Percentiles rank a stretch among this genome's conserved stretches.
These are phyloP conservation scores for Drosophila rellima DNA, from an alignment of 2,888 invertebrate species.

Conservation along the genomic window DNA sequence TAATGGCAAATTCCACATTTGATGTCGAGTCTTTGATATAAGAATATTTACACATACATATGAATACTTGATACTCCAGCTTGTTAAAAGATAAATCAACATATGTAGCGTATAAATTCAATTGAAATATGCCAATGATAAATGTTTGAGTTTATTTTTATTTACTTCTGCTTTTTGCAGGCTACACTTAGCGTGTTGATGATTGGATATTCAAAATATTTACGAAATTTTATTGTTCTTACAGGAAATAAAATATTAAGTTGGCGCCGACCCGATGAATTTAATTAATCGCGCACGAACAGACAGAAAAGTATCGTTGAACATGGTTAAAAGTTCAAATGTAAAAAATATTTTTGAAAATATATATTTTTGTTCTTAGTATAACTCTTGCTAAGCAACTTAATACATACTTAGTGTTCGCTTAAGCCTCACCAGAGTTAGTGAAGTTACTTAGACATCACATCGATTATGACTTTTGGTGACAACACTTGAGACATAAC, in stretches of 20 bases:
- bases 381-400: neutral
- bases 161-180: slow-evolving; percentile 35
- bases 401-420: neutral
- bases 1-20: slow-evolving; percentile 14
- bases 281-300: slow-evolving; percentile 9
- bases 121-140: slow-evolving; percentile 44
- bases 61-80: neutral
- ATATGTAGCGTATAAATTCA: slow-evolving; percentile 51
- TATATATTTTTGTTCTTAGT: neutral
- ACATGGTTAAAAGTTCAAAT: neutral
- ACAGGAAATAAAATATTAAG: slow-evolving; percentile 41
- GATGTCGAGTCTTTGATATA: slow-evolving; percentile 8
- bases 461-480: slow-evolving; percentile 18
- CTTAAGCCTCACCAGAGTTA: slow-evolving; percentile 3
- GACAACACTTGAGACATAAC: slow-evolving; percentile 39
- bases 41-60: slow-evolving; percentile 11
- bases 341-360: neutral
- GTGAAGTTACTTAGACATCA: neutral
- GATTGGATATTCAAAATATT: slow-evolving; percentile 58
- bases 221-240: slow-evolving; percentile 39
- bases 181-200: slow-evolving; percentile 46
- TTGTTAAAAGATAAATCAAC: slow-evolving; percentile 41
- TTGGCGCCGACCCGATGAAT: slow-evolving; percentile 25
- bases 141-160: slow-evolving; percentile 48
- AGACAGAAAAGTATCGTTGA: neutral